A percentile compares a stretch with the other conserved stretches of the same genome.
Conservation (phyloP, 2,888 invertebrate species). For the Leistus spinibarbis region DNA sequence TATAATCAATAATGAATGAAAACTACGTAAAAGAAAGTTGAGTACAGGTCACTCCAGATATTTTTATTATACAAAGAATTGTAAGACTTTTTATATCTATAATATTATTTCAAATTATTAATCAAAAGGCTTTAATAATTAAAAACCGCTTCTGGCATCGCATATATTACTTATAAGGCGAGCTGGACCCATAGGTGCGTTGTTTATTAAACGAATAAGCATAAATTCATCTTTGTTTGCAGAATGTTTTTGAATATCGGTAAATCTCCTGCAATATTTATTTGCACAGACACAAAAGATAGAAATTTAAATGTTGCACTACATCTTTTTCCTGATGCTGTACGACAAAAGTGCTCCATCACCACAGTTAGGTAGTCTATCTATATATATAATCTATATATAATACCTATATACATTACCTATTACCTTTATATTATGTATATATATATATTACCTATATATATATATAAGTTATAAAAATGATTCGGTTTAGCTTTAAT, state of each 20-base stretch:
- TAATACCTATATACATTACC: slow-evolving; percentile 9
- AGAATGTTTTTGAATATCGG: slow-evolving; percentile 63
- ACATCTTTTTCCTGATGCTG: slow-evolving; percentile 68
- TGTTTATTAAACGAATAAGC: slow-evolving; percentile 7
- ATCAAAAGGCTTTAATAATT: too few relatives aligned
- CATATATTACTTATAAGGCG: too few relatives aligned
- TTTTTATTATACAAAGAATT: too few relatives aligned
- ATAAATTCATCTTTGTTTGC: slow-evolving; percentile 36
- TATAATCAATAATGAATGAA: too few relatives aligned
- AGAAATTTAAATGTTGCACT: slow-evolving; percentile 64
- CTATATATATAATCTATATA: slow-evolving; percentile 1
- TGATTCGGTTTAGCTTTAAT: slow-evolving; percentile 67
- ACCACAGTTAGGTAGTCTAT: slow-evolving; percentile 68
- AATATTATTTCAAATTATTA: too few relatives aligned
- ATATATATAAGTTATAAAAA: slow-evolving; percentile 48
- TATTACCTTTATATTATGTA: too few relatives aligned
- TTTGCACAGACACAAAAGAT: slow-evolving; percentile 72
- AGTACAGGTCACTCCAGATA: too few relatives aligned
- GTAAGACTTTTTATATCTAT: too few relatives aligned
- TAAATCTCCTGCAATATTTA: slow-evolving; percentile 71
- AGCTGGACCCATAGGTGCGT: too few relatives aligned
- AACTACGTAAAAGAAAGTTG: too few relatives aligned
- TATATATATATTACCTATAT: slow-evolving; percentile 49
- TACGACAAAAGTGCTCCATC: slow-evolving; percentile 68
- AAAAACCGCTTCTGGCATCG: too few relatives aligned